phyloP scores from a whole-genome alignment of 1,140 invertebrate species.

The Ceratina calcarata region DNA sequence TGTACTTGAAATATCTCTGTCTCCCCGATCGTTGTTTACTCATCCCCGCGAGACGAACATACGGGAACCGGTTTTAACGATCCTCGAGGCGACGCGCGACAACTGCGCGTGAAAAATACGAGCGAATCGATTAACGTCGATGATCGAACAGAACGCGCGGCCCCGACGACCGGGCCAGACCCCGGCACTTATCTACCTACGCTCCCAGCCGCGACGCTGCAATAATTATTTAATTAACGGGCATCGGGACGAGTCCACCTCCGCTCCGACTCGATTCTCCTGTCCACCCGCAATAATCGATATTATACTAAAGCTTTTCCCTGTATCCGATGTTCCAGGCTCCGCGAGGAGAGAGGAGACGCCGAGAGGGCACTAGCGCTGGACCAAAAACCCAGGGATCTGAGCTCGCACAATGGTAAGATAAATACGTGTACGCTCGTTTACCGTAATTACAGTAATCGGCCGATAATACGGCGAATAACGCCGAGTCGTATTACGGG shows the following conservation, averaged over 20 bases:
- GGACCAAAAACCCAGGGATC: constrained; percentile 90
- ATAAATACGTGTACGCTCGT: constrained; percentile 47
- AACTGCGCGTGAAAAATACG: neutral
- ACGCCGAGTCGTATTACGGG: constrained; percentile 32
- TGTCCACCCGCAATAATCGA: constrained; percentile 62
- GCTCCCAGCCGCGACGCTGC: constrained; percentile 67
- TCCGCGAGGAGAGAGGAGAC: constrained; percentile 91
- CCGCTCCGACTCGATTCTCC: constrained; percentile 62
- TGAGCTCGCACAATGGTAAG: constrained; percentile 92
- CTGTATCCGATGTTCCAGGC: constrained; percentile 84
- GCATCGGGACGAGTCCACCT: constrained; percentile 64
- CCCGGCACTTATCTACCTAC: constrained; percentile 76
- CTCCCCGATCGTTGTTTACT: too few species aligned
- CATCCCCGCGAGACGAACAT: neutral
- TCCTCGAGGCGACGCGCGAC: constrained; percentile 9
- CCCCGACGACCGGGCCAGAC: constrained; percentile 49
- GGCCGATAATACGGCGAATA: constrained; percentile 41
- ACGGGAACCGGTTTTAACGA: neutral
- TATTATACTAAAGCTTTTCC: constrained; percentile 54
- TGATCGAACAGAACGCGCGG: constrained; percentile 57
- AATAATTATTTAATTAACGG: constrained; percentile 79
- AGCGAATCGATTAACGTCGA: constrained; percentile 65
- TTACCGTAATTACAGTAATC: constrained; percentile 50
- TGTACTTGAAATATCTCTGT: too few species aligned
- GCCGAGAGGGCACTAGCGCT: constrained; percentile 88